Percentiles rank a stretch among this genome's conserved stretches.
These are phyloP conservation scores for Adelosebastes latens DNA, from an alignment of 2,797 vertebrate species.

Conservation along the genomic window DNA sequence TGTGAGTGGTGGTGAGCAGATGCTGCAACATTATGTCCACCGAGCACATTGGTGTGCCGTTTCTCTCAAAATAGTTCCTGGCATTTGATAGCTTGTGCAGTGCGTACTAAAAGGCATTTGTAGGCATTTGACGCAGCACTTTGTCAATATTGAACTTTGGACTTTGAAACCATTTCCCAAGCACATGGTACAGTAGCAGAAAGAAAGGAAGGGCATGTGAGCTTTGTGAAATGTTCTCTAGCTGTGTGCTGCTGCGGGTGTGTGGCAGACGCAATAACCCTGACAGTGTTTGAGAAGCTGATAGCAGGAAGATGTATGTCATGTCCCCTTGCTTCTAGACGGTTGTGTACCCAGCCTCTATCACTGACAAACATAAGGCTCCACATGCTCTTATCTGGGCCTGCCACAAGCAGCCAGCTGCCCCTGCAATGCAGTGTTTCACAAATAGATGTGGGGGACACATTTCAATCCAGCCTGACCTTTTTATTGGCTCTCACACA, in stretches of 20 bases:
- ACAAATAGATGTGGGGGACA: conserved; percentile 56
- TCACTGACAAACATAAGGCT: conserved; percentile 71
- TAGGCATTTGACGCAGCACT: conserved; percentile 31
- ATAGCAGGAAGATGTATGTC: conserved; percentile 68
- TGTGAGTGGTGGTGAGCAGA: not conserved
- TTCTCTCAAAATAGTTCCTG: conserved; percentile 37
- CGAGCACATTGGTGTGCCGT: not conserved
- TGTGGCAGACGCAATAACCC: conserved; percentile 48
- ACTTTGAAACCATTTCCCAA: conserved; percentile 49
- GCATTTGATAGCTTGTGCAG: conserved; percentile 10
- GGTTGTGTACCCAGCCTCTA: conserved; percentile 68
- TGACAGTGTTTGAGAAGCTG: conserved; percentile 67
- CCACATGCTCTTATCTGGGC: conserved; percentile 72
- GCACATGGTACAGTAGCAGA: conserved; percentile 23
- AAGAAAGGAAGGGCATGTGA: conserved; percentile 24
- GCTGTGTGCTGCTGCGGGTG: conserved; percentile 18
- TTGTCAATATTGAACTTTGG: conserved; percentile 64
- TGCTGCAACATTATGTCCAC: not conserved
- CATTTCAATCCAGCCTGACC: conserved; percentile 64
- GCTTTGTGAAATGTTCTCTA: conserved; percentile 40
- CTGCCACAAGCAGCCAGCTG: conserved; percentile 73
- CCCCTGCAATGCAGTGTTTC: conserved; percentile 82
- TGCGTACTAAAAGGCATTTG: conserved; percentile 12
- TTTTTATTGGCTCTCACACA: conserved; percentile 57
- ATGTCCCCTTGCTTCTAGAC: conserved; percentile 52